phyloP scores from a whole-genome alignment of 2,113 vertebrate genomes.

The Taurulus bubalis region DNA sequence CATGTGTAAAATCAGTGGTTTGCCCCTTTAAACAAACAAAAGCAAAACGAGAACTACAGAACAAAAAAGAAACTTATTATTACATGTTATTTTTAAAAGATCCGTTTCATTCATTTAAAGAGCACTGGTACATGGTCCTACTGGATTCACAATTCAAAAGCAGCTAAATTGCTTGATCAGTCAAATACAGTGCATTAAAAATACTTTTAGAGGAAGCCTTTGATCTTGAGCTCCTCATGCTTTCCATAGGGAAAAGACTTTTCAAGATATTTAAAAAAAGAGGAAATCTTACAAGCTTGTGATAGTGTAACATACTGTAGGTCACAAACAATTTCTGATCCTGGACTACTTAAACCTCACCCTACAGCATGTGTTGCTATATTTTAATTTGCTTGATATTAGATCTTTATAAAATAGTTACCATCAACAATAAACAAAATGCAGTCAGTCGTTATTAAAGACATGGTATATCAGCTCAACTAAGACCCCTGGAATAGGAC shows the following conservation, averaged over 20 bases:
- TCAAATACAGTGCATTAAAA: slow-evolving; percentile 18
- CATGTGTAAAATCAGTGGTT: not conserved
- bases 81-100: not conserved
- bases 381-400: not conserved
- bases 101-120: slow-evolving; percentile 9
- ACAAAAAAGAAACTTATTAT: not conserved
- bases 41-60: not conserved
- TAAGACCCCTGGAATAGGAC: not conserved
- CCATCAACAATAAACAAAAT: not conserved
- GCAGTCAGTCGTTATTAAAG: not conserved
- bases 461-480: not conserved
- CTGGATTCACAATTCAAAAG: slow-evolving; percentile 1
- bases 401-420: not conserved
- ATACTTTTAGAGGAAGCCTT: slow-evolving; percentile 23
- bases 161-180: slow-evolving; percentile 16
- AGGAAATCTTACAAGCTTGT: not conserved
- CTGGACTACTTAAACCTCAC: not conserved
- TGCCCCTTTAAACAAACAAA: not conserved
- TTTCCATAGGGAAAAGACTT: slow-evolving; percentile 1
- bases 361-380: not conserved
- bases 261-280: slow-evolving; percentile 1
- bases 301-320: no score
- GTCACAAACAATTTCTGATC: not conserved
- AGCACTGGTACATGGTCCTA: not conserved
- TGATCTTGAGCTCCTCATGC: slow-evolving; percentile 23